These are phyloP conservation scores for Sphinx pinastri DNA, from an alignment of 2,888 invertebrate species.

Conservation along the genomic window DNA sequence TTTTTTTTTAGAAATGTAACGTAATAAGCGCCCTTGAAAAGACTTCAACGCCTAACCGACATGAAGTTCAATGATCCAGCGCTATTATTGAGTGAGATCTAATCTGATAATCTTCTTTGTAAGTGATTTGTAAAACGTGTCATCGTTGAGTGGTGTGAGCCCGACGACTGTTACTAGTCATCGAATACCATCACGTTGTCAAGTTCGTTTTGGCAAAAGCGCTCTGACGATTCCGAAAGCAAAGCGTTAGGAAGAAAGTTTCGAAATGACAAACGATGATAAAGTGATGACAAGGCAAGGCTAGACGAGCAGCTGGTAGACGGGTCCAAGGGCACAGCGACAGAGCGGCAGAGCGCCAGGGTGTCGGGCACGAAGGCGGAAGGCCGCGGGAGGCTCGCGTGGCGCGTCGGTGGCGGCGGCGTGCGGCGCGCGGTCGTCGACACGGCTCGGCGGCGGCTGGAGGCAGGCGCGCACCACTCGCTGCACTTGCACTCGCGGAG, in stretches of 20 bases:
- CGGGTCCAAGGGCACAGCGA: conserved; percentile 15
- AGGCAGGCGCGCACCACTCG: conserved; percentile 43
- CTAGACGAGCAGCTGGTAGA: conserved; percentile 6
- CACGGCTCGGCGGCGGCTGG: conserved; percentile 39
- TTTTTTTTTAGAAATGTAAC: conserved; percentile 54
- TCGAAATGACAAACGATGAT: conserved; percentile 2
- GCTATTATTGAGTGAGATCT: conserved; percentile 53
- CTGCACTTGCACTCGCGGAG: conserved; percentile 57
- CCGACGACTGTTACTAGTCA: conserved; percentile 2
- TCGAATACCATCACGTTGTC: conserved; percentile 16
- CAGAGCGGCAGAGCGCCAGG: conserved; percentile 3
- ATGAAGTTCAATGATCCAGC: conserved; percentile 66
- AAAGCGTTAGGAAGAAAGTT: conserved; percentile 5
- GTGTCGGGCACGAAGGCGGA: conserved; percentile 42
- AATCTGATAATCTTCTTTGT: conserved; percentile 50
- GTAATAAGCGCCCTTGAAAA: conserved; percentile 78
- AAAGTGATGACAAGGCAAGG: background rate
- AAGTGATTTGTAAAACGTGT: conserved; percentile 35
- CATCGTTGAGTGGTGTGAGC: conserved; percentile 23
- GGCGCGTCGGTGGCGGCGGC: conserved; percentile 53
- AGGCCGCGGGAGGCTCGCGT: conserved; percentile 51
- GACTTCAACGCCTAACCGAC: conserved; percentile 76
- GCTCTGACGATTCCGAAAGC: background rate
- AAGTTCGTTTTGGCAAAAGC: background rate
- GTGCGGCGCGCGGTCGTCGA: conserved; percentile 50